phyloP scores from a whole-genome alignment of 2,888 invertebrate species.

The Empis livida region DNA sequence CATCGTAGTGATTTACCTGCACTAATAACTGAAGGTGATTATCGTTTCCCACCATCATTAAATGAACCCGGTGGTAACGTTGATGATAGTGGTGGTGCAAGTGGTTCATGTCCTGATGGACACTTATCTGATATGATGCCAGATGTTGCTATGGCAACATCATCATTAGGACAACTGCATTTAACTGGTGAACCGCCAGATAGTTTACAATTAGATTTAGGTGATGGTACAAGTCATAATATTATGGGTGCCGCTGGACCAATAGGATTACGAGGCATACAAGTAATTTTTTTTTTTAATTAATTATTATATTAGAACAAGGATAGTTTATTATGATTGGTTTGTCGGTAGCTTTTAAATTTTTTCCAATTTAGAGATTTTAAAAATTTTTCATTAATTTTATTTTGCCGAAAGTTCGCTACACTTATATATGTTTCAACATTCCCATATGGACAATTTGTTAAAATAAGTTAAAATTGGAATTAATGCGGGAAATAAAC shows the following conservation, averaged over 20 bases:
- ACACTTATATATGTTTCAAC: no score
- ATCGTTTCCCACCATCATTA: constrained; percentile 26
- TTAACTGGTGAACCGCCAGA: constrained; percentile 35
- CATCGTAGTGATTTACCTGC: constrained; percentile 50
- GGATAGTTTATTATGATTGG: no score
- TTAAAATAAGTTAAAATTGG: no score
- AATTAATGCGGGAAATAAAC: no score
- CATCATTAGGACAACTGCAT: constrained; percentile 55
- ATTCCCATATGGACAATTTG: no score
- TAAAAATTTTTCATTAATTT: no score
- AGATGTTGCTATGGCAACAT: constrained; percentile 86
- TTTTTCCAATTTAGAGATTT: no score
- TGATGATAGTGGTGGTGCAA: constrained; percentile 19
- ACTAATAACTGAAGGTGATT: constrained; percentile 50
- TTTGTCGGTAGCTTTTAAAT: no score
- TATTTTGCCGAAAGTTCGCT: no score
- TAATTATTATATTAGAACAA: no score
- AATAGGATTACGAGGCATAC: constrained; percentile 29
- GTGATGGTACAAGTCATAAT: constrained; percentile 63
- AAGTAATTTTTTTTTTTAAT: constrained; percentile 20
- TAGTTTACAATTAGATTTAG: constrained; percentile 52
- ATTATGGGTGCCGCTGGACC: constrained; percentile 30
- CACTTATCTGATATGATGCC: constrained; percentile 75
- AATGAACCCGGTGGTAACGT: constrained; percentile 16
- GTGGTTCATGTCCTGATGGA: constrained; percentile 48